Percentiles rank a stretch among this genome's conserved stretches.
These are phyloP conservation scores for Clarias magur DNA, from an alignment of 2,113 vertebrate genomes.

Conservation along the genomic window DNA sequence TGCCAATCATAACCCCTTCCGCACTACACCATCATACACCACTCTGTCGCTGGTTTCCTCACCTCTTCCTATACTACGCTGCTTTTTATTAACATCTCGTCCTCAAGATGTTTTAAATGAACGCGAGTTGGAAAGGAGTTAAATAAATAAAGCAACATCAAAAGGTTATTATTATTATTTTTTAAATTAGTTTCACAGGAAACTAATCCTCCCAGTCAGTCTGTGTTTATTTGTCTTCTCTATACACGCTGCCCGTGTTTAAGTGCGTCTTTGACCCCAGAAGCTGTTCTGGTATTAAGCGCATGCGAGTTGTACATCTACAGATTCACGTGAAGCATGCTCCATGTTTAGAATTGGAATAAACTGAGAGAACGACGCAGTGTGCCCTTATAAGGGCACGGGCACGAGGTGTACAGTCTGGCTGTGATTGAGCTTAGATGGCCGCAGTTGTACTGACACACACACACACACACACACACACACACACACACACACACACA, in stretches of 20 bases:
- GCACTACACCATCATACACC: neutral
- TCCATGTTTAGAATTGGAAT: neutral
- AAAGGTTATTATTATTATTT: too few species aligned
- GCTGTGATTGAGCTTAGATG: neutral
- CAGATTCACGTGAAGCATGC: neutral
- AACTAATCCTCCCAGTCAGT: neutral
- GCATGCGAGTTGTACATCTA: neutral
- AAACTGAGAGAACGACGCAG: neutral
- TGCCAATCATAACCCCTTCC: neutral
- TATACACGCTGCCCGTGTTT: neutral
- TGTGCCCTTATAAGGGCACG: conserved; percentile 21
- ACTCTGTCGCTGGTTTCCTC: neutral
- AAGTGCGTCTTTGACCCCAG: neutral
- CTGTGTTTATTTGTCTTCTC: neutral
- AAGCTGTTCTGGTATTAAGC: neutral
- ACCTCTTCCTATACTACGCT: too few species aligned
- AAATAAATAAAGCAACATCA: too few species aligned
- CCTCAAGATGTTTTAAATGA: too few species aligned
- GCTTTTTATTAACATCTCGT: neutral
- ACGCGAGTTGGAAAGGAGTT: too few species aligned
- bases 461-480: too few species aligned
- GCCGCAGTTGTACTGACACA: neutral
- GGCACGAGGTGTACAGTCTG: neutral
- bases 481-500: neutral
- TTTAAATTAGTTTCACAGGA: too few species aligned